These are phyloP conservation scores for Polymixis flavicincta DNA, from an alignment of 2,888 invertebrate species.

Conservation along the genomic window DNA sequence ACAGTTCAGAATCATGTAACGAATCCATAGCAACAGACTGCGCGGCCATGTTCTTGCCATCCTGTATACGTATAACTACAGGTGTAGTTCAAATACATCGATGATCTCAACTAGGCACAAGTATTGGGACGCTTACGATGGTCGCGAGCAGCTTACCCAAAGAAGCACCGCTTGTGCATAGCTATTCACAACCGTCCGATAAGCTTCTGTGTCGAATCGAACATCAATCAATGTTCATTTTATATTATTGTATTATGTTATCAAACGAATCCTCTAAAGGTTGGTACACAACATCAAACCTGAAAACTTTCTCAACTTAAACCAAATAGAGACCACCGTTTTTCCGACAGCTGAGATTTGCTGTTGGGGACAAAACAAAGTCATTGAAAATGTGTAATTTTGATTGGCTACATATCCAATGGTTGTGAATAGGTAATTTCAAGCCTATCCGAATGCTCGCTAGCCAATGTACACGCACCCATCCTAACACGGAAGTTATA, in stretches of 20 bases:
- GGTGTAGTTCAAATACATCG: slow-evolving; percentile 1
- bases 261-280: too few relatives aligned
- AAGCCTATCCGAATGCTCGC: background rate
- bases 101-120: background rate
- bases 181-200: background rate
- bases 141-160: background rate
- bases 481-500: background rate
- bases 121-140: background rate
- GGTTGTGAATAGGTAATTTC: background rate
- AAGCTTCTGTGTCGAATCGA: too few relatives aligned
- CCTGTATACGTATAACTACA: background rate
- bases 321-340: background rate
- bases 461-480: background rate
- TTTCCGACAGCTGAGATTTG: background rate
- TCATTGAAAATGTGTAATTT: background rate
- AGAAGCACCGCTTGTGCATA: background rate
- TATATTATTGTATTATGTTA: too few relatives aligned
- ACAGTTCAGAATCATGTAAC: too few relatives aligned
- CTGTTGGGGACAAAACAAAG: background rate
- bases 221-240: too few relatives aligned
- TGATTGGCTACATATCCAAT: background rate
- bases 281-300: too few relatives aligned
- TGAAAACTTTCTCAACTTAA: background rate
- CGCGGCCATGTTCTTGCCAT: too few relatives aligned
- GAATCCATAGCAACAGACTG: too few relatives aligned